Conservation (phyloP, 2,797 vertebrate species). For the Typhlichthys subterraneus region DNA sequence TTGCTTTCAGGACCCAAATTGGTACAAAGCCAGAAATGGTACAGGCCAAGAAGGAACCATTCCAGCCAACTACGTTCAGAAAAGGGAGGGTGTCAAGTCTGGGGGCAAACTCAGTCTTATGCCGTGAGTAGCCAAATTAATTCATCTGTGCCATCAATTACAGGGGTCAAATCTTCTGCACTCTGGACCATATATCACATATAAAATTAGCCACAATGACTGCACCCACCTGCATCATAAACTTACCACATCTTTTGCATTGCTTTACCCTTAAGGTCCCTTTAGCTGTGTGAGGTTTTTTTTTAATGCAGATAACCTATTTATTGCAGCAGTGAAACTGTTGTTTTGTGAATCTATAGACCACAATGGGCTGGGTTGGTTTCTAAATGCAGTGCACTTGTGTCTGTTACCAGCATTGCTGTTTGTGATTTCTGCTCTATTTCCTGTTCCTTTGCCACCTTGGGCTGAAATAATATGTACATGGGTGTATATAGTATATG, state of each 20-base stretch:
- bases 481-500: neutral
- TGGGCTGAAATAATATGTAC: constrained; percentile 32
- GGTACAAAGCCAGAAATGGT: constrained; percentile 97
- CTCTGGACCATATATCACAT: neutral
- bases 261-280: constrained; percentile 17
- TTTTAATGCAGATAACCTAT: constrained; percentile 33
- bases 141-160: neutral
- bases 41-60: constrained; percentile 92
- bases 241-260: neutral
- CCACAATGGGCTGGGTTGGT: constrained; percentile 49
- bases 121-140: constrained; percentile 86
- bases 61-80: constrained; percentile 96
- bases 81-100: constrained; percentile 91
- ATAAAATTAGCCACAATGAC: neutral
- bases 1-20: constrained; percentile 89
- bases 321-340: constrained; percentile 28
- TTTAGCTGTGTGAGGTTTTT: constrained; percentile 17
- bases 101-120: constrained; percentile 95
- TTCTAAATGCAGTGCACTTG: constrained; percentile 58
- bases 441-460: constrained; percentile 66
- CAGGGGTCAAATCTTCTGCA: neutral
- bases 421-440: constrained; percentile 42
- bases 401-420: constrained; percentile 48
- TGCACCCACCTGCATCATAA: too few relatives aligned
- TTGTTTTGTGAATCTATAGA: constrained; percentile 46